A percentile compares a stretch with the other conserved stretches of the same genome.
Evolutionary conservation across 2,113 vertebrate species (phyloP).

Genomic region (Mirza zaza): DNA sequence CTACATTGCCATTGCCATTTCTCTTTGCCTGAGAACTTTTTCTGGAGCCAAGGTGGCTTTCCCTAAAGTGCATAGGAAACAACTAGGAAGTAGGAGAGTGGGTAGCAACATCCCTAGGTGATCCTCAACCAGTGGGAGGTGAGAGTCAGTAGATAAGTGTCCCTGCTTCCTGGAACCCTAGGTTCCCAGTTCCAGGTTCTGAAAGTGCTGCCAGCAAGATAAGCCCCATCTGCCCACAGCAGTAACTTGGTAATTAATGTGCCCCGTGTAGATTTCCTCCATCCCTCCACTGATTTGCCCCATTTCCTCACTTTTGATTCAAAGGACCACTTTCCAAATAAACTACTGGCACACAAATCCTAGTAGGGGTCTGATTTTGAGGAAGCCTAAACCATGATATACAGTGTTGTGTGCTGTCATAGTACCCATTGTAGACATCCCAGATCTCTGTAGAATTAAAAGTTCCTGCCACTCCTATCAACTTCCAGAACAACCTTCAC

Average conservation of each 20-base stretch:
- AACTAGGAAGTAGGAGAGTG: background rate
- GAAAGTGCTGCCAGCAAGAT: no score
- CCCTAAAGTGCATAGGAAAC: background rate
- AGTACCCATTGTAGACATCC: no score
- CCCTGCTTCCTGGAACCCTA: background rate
- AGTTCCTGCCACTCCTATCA: background rate
- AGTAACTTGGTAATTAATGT: rapidly evolving
- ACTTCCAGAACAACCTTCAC: background rate
- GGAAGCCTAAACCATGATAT: background rate
- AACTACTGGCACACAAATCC: background rate
- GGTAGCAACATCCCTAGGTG: rapidly evolving
- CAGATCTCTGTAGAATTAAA: background rate
- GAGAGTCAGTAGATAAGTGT: background rate
- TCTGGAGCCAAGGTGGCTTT: background rate
- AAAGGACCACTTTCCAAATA: background rate
- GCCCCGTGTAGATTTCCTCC: rapidly evolving
- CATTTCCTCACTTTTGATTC: background rate
- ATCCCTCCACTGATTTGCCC: background rate
- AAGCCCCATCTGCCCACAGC: no score
- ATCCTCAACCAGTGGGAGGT: background rate
- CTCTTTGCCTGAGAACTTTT: background rate
- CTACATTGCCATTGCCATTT: background rate
- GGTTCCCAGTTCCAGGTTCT: background rate
- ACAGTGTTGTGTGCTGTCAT: background rate
- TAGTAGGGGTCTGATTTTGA: background rate